Evolutionary conservation across 2,113 vertebrate genomes (phyloP), one percentile per base, ranked within the genome.

Genomic region (Platycercus adscitus): DNA sequence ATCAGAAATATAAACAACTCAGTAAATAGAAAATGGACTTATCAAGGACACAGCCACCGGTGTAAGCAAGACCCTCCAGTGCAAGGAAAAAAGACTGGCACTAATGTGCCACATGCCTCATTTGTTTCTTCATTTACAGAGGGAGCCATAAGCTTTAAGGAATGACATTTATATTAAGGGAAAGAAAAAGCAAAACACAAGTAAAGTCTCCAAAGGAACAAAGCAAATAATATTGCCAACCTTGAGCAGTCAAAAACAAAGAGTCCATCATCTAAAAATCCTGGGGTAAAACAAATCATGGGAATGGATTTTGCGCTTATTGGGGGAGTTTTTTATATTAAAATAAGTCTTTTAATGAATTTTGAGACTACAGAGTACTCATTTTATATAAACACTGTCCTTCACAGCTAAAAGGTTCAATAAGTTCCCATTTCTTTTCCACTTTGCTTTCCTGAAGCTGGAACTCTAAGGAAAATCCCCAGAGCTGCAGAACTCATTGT

Each of bases 121-220:
- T 96, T 95, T 96, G 86, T 86, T 96, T 89, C 95, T 92, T 94
- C 95, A 93, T 96, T 96, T 96, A 91, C 91, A 89, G 73, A 87
- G 65, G 49, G 63, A 89, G 70, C 83, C 93, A 85, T 95, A 92
- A 96, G 89, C 77, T 93, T 95, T 89, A 76, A 88, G 83, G 58
- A 87, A 89, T 82, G 86, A 66, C 73, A 72, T 95, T 96, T 97
- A 76, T 93, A 94, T 94, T 76, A 91, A 81, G 47, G n/a, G 64
- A 86, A 85, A 84, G 47, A 85, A 95, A 95, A 94, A 84, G 52
- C 26, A 79, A 93, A 93, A 46, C 82, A 86, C 26, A 53, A 84
- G 35, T 35, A 31, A 81, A 81, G 80, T 66, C 77, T 95, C 58
- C n/a, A 53, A 91, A 96, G 78, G 35, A 93, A n/a, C 81, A 76